Evolutionary conservation across 1,140 invertebrate genomes (phyloP).

Genomic region (Papilio polytes): DNA sequence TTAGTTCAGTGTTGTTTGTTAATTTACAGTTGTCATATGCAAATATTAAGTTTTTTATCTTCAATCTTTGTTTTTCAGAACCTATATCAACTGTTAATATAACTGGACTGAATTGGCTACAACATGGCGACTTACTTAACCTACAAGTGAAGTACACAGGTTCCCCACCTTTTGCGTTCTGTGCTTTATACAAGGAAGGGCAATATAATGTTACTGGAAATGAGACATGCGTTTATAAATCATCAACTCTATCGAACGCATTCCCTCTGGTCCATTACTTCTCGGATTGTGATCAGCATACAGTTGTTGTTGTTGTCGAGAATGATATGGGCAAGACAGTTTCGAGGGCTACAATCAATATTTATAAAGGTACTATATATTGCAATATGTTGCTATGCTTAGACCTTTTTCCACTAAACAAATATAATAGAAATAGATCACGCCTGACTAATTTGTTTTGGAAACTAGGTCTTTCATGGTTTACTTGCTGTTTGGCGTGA

Average conservation of each 20-base stretch:
- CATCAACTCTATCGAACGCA: constrained; percentile 82
- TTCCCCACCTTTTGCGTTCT: constrained; percentile 88
- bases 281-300: constrained; percentile 86
- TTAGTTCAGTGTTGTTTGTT: background rate
- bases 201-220: constrained; percentile 92
- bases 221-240: constrained; percentile 86
- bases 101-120: constrained; percentile 90
- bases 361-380: constrained; percentile 89
- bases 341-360: constrained; percentile 89
- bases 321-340: constrained; percentile 89
- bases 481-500: too few species aligned
- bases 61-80: constrained; percentile 81
- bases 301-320: constrained; percentile 89
- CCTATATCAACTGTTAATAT: constrained; percentile 87
- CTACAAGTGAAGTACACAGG: constrained; percentile 89
- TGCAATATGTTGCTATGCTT: background rate
- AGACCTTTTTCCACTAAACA: too few species aligned
- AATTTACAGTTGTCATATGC: background rate
- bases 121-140: constrained; percentile 90
- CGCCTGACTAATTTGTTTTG: too few species aligned
- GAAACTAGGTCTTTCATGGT: too few species aligned
- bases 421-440: too few species aligned
- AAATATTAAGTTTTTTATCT: background rate
- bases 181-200: constrained; percentile 85
- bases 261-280: constrained; percentile 89